These are phyloP conservation scores for Pipistrellus kuhlii DNA, from an alignment of 2,797 vertebrate species.

Conservation along the genomic window DNA sequence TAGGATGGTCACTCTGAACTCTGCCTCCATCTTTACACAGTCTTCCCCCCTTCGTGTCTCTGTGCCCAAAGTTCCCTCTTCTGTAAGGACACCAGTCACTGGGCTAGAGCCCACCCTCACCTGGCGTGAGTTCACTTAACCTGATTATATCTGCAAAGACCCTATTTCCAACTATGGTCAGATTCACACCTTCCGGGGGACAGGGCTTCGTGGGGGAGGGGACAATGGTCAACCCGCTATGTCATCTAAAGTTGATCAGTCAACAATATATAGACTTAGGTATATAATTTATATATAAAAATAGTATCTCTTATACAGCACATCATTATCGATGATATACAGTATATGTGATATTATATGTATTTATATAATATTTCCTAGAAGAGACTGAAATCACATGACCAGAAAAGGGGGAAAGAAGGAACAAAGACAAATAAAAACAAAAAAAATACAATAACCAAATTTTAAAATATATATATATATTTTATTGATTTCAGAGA, in stretches of 20 bases:
- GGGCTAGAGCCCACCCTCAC: background rate
- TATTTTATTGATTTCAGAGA: too few species aligned
- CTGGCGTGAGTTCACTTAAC: background rate
- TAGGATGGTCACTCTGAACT: background rate
- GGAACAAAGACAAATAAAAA: background rate
- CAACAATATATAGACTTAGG: background rate
- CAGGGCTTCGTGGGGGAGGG: background rate
- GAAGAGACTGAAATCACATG: background rate
- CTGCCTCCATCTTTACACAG: background rate
- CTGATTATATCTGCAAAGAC: background rate
- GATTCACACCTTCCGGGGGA: background rate
- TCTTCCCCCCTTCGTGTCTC: background rate
- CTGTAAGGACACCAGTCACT: background rate
- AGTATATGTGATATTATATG: background rate
- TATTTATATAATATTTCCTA: background rate
- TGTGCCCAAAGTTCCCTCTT: too few species aligned
- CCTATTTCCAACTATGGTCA: background rate
- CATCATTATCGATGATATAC: background rate
- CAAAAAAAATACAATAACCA: background rate
- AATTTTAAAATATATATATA: background rate
- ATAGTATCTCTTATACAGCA: background rate
- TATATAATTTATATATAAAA: background rate
- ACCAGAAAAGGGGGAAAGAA: background rate
- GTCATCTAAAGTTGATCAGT: background rate
- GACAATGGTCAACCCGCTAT: background rate